phyloP scores from a whole-genome alignment of 1,140 invertebrate species.

The Drosophila aff. region DNA sequence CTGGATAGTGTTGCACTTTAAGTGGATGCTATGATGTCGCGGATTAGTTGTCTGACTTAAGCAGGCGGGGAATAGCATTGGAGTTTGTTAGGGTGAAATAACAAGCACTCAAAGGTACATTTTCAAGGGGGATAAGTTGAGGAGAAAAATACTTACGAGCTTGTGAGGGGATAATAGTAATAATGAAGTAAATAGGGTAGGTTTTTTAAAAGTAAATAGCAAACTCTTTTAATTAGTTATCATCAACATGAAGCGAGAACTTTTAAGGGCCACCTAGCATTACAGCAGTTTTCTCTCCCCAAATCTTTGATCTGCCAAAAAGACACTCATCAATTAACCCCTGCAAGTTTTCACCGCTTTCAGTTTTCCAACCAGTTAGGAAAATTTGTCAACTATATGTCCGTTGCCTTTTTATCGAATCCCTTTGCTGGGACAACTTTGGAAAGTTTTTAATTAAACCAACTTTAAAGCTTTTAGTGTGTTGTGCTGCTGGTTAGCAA shows the following conservation, averaged over 20 bases:
- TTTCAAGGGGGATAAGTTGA: background rate
- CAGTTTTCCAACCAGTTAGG: conserved; percentile 4
- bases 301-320: conserved; percentile 20
- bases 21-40: conserved; percentile 45
- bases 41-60: conserved; percentile 48
- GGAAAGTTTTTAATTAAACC: conserved; percentile 75
- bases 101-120: conserved; percentile 7
- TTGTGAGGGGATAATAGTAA: background rate
- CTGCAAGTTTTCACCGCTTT: conserved; percentile 4
- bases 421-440: conserved; percentile 38
- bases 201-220: background rate
- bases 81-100: conserved; percentile 19
- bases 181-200: background rate
- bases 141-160: background rate
- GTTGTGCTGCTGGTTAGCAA: conserved; percentile 38
- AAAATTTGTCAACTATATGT: conserved; percentile 24
- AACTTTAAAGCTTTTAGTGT: conserved; percentile 75
- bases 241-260: accelerated
- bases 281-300: background rate
- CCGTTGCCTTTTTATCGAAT: conserved; percentile 11
- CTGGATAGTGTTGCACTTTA: conserved; percentile 34
- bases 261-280: background rate
- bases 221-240: background rate
- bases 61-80: conserved; percentile 21
- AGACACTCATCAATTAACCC: conserved; percentile 27